Conservation (phyloP, 2,113 vertebrate species). For the Gallinago undulata region DNA sequence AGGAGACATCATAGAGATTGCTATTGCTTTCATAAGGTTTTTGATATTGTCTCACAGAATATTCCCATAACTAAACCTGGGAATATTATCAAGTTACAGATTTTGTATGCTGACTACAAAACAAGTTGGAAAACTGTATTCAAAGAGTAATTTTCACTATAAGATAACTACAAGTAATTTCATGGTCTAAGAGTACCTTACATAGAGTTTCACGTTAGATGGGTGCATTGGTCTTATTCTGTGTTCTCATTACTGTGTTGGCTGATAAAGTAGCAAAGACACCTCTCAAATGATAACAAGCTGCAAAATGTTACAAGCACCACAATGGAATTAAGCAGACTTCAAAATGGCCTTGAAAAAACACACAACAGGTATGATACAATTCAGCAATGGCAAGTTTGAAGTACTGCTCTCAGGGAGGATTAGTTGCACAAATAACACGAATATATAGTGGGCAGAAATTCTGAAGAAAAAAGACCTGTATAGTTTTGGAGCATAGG, state of each 20-base stretch:
- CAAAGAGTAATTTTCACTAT: not conserved
- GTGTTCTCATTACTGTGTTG: not conserved
- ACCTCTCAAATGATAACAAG: not conserved
- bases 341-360: not conserved
- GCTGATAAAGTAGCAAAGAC: not conserved
- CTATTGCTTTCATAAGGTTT: not conserved
- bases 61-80: not conserved
- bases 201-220: not conserved
- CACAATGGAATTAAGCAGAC: not conserved
- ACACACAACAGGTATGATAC: accelerated
- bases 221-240: not conserved
- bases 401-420: not conserved
- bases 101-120: not conserved
- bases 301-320: not conserved
- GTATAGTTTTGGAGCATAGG: not conserved
- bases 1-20: not conserved
- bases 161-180: not conserved
- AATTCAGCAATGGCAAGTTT: not conserved
- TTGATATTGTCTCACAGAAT: not conserved
- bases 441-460: not conserved
- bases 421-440: not conserved
- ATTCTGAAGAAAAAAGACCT: not conserved
- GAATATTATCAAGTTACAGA: not conserved
- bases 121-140: not conserved
- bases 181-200: not conserved